These are phyloP conservation scores for Caenorhabditis sp. DNA, from an alignment of 2,888 invertebrate species.

Conservation along the genomic window DNA sequence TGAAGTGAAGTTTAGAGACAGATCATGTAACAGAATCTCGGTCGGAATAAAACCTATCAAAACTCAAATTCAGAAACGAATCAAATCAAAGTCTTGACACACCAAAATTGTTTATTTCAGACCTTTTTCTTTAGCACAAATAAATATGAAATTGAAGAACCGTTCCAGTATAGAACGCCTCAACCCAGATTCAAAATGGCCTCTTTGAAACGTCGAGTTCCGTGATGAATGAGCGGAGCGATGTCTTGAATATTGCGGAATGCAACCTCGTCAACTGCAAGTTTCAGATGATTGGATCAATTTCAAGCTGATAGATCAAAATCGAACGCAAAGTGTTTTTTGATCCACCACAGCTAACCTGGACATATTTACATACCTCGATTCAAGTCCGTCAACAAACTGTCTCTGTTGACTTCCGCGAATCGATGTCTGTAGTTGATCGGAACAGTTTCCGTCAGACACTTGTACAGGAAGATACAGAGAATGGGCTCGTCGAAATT, in stretches of 20 bases:
- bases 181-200: constrained; percentile 11
- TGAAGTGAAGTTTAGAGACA: no score
- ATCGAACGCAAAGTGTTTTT: no score
- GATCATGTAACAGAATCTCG: no score
- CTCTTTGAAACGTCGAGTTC: constrained; percentile 29
- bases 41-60: no score
- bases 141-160: neutral
- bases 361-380: no score
- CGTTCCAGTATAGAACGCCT: neutral
- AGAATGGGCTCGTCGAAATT: constrained; percentile 52
- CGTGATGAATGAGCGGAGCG: constrained; percentile 36
- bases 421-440: constrained; percentile 6
- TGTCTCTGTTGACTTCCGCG: constrained; percentile 24
- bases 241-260: constrained; percentile 15
- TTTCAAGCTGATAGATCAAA: no score
- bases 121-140: no score
- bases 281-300: no score
- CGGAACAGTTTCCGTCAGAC: constrained; percentile 24
- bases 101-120: no score
- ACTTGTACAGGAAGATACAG: constrained; percentile 33
- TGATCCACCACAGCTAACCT: no score
- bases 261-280: constrained; percentile 14
- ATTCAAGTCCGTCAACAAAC: constrained; percentile 41
- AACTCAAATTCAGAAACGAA: no score
- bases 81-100: no score